Conservation (phyloP, 1,140 invertebrate genomes). For the Pseudomyrmex flavicornis region DNA sequence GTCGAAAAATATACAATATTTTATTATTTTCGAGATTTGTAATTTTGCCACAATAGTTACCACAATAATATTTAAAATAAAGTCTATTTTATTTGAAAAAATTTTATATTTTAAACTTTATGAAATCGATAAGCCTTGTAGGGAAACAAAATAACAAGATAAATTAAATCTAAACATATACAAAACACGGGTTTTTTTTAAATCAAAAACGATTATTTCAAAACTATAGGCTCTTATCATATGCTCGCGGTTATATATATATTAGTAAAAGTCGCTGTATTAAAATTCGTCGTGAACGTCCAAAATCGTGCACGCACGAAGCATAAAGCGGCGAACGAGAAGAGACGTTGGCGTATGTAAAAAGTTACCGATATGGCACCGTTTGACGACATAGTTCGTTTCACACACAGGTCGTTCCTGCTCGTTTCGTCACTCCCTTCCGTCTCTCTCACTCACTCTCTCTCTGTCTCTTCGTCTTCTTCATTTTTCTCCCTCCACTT, state of each 20-base stretch:
- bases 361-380: constrained; percentile 59
- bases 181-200: not conserved
- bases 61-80: not conserved
- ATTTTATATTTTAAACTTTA: no score
- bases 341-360: constrained; percentile 18
- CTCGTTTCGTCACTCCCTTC: constrained; percentile 43
- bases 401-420: constrained; percentile 26
- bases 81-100: not conserved
- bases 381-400: constrained; percentile 55
- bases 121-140: not conserved
- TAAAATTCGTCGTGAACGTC: constrained; percentile 23
- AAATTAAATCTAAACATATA: not conserved
- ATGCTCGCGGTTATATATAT: not conserved
- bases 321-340: not conserved
- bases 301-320: constrained; percentile 6
- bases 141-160: not conserved
- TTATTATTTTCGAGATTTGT: not conserved
- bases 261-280: constrained; percentile 1
- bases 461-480: constrained; percentile 14
- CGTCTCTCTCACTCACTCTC: not conserved
- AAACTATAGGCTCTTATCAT: not conserved
- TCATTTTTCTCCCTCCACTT: constrained; percentile 43
- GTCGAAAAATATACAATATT: not conserved
- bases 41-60: not conserved
- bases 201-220: not conserved